A percentile compares a stretch with the other conserved stretches of the same genome.
These are phyloP conservation scores for Malurus melanocephalus DNA, from an alignment of 2,113 vertebrate species.

Conservation along the genomic window DNA sequence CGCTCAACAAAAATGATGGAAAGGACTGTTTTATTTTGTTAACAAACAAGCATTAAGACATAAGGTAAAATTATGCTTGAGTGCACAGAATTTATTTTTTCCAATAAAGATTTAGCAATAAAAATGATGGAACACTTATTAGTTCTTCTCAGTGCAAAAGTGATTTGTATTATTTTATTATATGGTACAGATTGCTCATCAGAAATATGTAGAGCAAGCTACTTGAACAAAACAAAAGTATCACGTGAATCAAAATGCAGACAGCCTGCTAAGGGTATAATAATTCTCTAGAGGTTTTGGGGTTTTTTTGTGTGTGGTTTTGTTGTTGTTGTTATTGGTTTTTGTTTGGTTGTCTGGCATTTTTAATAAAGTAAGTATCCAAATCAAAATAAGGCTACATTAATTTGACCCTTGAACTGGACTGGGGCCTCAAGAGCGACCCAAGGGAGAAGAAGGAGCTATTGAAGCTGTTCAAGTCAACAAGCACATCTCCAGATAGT, in stretches of 20 bases:
- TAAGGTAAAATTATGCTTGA: conserved; percentile 38
- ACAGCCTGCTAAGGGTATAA: background rate
- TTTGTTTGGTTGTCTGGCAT: background rate
- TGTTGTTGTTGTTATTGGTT: background rate
- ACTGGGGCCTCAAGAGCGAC: background rate
- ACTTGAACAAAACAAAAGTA: conserved; percentile 14
- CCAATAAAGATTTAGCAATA: conserved; percentile 33
- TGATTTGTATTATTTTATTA: conserved; percentile 45
- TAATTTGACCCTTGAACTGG: background rate
- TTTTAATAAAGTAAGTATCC: background rate
- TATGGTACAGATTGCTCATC: background rate
- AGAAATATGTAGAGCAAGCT: background rate
- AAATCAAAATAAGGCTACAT: background rate
- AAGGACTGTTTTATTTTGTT: conserved; percentile 32
- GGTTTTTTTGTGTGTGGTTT: no score
- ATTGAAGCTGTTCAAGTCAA: background rate
- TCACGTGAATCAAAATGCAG: conserved; percentile 1
- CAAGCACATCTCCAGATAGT: background rate
- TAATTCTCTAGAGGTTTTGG: background rate
- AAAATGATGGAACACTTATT: conserved; percentile 48
- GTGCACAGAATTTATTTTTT: conserved; percentile 33
- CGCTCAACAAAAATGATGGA: background rate
- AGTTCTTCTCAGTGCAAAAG: conserved; percentile 25
- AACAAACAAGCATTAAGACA: conserved; percentile 44
- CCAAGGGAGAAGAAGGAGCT: background rate